These are phyloP conservation scores for Cordylochernes scorpioides DNA, from an alignment of 2,888 invertebrate genomes.

Conservation along the genomic window DNA sequence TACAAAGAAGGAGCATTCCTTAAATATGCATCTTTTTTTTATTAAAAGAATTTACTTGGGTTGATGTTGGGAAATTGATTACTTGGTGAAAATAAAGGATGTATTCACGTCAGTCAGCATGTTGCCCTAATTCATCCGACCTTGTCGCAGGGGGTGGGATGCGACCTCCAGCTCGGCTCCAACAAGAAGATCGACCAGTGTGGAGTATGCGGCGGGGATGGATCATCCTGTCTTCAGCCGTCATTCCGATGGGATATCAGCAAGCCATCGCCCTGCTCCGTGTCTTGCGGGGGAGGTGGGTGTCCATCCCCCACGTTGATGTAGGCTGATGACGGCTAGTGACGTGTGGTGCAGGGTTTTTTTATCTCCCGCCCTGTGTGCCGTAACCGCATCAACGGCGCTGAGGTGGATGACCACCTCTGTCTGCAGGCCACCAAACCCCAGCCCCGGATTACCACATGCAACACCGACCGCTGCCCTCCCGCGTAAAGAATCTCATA, in stretches of 20 bases:
- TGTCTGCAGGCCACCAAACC: conserved; percentile 56
- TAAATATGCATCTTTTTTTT: not conserved
- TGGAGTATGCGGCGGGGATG: conserved; percentile 26
- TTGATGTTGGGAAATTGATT: no score
- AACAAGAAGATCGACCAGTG: conserved; percentile 27
- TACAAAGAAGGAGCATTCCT: not conserved
- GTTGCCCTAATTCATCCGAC: not conserved
- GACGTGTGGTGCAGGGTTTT: no score
- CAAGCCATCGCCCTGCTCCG: conserved; percentile 50
- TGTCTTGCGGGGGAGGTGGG: conserved; percentile 78
- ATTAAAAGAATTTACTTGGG: no score
- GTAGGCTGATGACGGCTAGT: no score
- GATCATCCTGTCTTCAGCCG: conserved; percentile 27
- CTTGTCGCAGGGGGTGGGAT: conserved; percentile 27
- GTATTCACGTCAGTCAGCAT: no score
- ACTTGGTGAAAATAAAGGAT: no score
- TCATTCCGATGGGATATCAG: conserved; percentile 60
- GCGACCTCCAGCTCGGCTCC: conserved; percentile 29
- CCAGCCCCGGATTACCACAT: conserved; percentile 44
- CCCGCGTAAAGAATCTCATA: no score
- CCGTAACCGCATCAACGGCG: conserved; percentile 44
- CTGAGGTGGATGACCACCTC: conserved; percentile 47
- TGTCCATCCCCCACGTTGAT: no score
- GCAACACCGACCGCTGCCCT: conserved; percentile 60
- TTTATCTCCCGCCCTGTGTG: conserved; percentile 61